Conservation (phyloP, 1,140 invertebrate genomes). For the Drosophila teissieri region DNA sequence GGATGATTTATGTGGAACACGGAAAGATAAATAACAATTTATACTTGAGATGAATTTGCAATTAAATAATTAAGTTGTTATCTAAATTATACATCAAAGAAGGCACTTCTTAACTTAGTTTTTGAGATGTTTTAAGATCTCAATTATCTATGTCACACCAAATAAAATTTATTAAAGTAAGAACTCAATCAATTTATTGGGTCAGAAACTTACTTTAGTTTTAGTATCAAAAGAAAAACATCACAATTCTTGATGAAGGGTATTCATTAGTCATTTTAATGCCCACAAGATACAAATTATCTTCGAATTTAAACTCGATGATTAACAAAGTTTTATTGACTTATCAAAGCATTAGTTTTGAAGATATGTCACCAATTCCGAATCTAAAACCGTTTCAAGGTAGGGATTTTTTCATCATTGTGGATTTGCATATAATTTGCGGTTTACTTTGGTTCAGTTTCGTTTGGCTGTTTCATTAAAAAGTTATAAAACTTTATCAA, state of each 20-base stretch:
- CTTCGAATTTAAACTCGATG: conserved; percentile 21
- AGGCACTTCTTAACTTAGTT: background rate
- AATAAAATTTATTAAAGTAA: too few species aligned
- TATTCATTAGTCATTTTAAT: conserved; percentile 2
- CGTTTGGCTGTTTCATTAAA: conserved; percentile 50
- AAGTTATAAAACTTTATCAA: conserved; percentile 54
- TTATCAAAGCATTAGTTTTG: conserved; percentile 21
- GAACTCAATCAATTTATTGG: too few species aligned
- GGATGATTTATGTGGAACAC: conserved; percentile 30
- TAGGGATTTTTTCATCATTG: background rate
- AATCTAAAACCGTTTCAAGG: conserved; percentile 56
- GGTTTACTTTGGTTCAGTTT: conserved; percentile 8
- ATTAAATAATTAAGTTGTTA: conserved; percentile 9
- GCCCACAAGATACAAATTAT: conserved; percentile 10
- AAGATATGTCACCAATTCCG: conserved; percentile 19
- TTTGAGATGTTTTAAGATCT: background rate
- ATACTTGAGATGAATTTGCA: conserved; percentile 1
- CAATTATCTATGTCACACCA: too few species aligned
- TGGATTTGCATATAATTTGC: conserved; percentile 31
- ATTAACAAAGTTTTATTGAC: conserved; percentile 28
- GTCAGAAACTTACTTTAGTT: background rate
- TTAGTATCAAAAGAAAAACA: background rate
- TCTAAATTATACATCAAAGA: background rate
- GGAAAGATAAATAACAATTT: background rate
- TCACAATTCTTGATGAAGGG: conserved; percentile 1